phyloP scores from a whole-genome alignment of 1,140 invertebrate species.

The Eulimnadia texana region DNA sequence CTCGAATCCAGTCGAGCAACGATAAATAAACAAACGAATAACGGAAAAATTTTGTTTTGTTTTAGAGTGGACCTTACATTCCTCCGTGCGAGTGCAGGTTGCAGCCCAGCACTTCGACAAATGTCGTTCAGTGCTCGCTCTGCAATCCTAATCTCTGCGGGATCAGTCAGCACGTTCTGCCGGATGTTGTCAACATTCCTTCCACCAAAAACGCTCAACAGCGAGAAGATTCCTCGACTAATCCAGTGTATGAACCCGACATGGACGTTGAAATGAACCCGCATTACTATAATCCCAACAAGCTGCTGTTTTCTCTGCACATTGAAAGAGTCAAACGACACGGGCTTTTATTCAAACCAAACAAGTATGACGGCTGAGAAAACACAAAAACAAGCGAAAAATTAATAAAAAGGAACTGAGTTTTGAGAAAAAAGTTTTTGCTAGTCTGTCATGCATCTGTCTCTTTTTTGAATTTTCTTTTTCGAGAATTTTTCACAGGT shows the following conservation, averaged over 20 bases:
- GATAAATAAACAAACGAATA: too few species aligned
- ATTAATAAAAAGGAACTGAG: not conserved
- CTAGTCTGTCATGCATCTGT: not conserved
- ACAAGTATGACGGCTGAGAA: constrained; percentile 8
- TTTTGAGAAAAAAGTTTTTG: too few species aligned
- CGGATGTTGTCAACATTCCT: constrained; percentile 5
- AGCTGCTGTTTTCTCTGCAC: constrained; percentile 42
- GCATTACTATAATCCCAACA: constrained; percentile 46
- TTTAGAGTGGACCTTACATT: not conserved
- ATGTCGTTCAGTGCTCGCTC: constrained; percentile 6
- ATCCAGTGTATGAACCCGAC: constrained; percentile 35
- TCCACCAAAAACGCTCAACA: not conserved
- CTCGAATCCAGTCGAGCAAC: not conserved
- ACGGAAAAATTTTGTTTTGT: too few species aligned
- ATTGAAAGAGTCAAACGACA: constrained; percentile 32
- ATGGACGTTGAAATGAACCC: constrained; percentile 40
- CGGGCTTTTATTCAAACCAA: constrained; percentile 4
- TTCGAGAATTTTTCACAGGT: too few species aligned
- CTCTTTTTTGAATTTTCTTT: too few species aligned
- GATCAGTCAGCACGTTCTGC: not conserved
- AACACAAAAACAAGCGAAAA: not conserved
- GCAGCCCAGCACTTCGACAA: constrained; percentile 5
- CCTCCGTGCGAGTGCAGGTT: not conserved
- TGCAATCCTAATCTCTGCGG: constrained; percentile 9
- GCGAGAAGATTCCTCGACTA: not conserved